phyloP scores from a whole-genome alignment of 2,888 invertebrate species.

The Sarcophaga caerulescens region DNA sequence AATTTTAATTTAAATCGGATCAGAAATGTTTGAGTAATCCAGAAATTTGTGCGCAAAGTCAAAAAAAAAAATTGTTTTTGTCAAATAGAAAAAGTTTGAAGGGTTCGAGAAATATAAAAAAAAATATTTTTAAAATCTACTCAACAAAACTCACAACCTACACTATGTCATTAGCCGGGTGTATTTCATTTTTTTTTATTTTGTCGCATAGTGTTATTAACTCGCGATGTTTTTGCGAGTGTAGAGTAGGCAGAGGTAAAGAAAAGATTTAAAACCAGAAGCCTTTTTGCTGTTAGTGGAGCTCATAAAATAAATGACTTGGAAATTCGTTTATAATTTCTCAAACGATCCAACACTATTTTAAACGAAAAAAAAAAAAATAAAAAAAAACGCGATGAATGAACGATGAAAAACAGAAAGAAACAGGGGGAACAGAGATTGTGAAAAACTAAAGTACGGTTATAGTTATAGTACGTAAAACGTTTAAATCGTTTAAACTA shows the following conservation, averaged over 20 bases:
- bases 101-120: no score
- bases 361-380: conserved; percentile 38
- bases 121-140: no score
- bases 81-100: no score
- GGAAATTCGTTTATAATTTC: conserved; percentile 71
- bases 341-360: conserved; percentile 60
- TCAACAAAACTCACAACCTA: no score
- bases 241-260: not conserved
- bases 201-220: no score
- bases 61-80: no score
- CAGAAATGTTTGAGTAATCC: no score
- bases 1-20: no score
- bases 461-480: conserved; percentile 44
- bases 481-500: conserved; percentile 45
- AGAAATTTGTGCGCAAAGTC: no score
- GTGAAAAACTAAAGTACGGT: conserved; percentile 37
- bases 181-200: no score
- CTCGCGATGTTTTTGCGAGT: not conserved
- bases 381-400: not conserved
- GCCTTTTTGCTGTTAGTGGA: conserved; percentile 60
- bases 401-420: not conserved
- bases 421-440: not conserved
- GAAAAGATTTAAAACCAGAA: conserved; percentile 69
- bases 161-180: no score
- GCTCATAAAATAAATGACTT: conserved; percentile 68